A percentile compares a stretch with the other conserved stretches of the same genome.
phyloP scores from a whole-genome alignment of 2,797 vertebrate species.

The Melanotaenia maccullochi region DNA sequence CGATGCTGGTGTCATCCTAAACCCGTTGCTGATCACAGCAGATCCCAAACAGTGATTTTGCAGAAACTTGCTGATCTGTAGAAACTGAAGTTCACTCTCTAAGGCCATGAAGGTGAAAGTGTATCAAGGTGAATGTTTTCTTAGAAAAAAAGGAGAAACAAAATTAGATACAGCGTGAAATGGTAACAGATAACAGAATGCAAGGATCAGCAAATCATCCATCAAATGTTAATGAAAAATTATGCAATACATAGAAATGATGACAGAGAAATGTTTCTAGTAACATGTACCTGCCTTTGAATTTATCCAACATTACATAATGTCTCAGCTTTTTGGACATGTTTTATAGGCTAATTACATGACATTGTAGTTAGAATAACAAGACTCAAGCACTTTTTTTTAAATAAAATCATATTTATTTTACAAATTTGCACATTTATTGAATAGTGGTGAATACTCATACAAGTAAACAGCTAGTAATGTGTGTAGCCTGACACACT shows the following conservation, averaged over 20 bases:
- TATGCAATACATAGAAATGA: not conserved
- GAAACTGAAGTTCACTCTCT: conserved; percentile 36
- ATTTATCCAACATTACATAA: not conserved
- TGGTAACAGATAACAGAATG: not conserved
- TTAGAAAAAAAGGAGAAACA: too few species aligned
- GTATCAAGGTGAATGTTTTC: conserved; percentile 36
- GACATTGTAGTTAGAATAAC: conserved; percentile 10
- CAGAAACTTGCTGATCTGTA: conserved; percentile 72
- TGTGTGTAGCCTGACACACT: conserved; percentile 76
- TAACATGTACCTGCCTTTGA: not conserved
- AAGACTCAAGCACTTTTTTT: conserved; percentile 57
- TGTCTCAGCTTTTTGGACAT: not conserved
- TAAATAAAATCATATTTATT: conserved; percentile 87
- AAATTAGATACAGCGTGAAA: not conserved
- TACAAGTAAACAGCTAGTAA: conserved; percentile 70
- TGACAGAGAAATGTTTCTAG: not conserved
- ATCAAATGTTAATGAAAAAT: not conserved
- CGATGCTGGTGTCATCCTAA: conserved; percentile 42
- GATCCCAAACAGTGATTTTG: conserved; percentile 67
- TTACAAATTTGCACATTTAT: conserved; percentile 85
- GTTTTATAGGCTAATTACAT: not conserved
- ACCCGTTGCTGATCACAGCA: conserved; percentile 67
- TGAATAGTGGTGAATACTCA: conserved; percentile 77
- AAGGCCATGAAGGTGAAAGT: conserved; percentile 62
- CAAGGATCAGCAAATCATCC: not conserved